A percentile compares a stretch with the other conserved stretches of the same genome.
Evolutionary conservation across 2,113 vertebrate species (phyloP).

Genomic region (Pelvicachromis taeniatus): DNA sequence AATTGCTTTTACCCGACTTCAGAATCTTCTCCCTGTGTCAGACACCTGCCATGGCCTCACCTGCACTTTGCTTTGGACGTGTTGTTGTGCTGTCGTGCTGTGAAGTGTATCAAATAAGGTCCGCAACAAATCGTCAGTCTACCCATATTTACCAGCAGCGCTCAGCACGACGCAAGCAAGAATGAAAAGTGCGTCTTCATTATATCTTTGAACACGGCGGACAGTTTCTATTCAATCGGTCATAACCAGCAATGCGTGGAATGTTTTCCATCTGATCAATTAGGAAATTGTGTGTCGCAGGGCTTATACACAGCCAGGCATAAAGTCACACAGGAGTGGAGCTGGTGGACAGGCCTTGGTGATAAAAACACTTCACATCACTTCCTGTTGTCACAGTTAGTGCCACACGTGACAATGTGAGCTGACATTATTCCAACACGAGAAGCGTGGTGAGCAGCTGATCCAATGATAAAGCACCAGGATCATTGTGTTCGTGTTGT

Average conservation of each 20-base stretch:
- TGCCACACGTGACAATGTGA: not conserved
- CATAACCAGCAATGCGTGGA: not conserved
- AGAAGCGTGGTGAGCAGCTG: too few species aligned
- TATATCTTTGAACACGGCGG: not conserved
- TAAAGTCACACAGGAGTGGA: not conserved
- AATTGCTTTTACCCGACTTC: slow-evolving; percentile 27
- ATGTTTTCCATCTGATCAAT: not conserved
- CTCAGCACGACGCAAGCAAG: not conserved
- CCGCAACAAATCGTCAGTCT: not conserved
- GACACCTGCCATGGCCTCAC: not conserved
- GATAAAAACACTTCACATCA: not conserved
- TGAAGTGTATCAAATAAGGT: not conserved
- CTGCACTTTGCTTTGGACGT: not conserved
- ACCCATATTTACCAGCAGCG: not conserved
- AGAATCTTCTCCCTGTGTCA: not conserved
- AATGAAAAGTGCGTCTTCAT: not conserved
- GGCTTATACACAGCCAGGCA: fast-evolving
- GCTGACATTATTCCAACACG: not conserved
- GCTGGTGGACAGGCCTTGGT: not conserved
- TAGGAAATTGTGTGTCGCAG: not conserved
- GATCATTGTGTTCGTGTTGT: too few species aligned
- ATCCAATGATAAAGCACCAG: too few species aligned
- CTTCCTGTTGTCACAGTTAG: not conserved
- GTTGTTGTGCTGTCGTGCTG: not conserved
- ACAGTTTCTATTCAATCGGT: not conserved